A percentile compares a stretch with the other conserved stretches of the same genome.
phyloP scores from a whole-genome alignment of 1,140 invertebrate species.

The Drosophila arizonae region DNA sequence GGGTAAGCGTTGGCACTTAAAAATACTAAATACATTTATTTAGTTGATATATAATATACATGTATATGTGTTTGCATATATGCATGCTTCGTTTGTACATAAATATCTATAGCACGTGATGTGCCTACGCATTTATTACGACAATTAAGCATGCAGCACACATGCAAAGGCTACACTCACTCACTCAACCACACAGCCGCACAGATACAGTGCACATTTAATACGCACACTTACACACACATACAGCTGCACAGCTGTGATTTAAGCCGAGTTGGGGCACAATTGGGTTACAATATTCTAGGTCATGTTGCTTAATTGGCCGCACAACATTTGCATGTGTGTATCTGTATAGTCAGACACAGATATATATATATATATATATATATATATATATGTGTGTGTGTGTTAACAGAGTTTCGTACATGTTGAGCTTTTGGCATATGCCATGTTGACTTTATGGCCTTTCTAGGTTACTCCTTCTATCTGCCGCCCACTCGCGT shows the following conservation, averaged over 20 bases:
- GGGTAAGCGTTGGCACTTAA: no score
- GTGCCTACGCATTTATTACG: constrained; percentile 66
- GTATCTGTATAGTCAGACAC: background rate
- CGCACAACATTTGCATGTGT: constrained; percentile 27
- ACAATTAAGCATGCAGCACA: constrained; percentile 67
- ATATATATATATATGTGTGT: constrained; percentile 23
- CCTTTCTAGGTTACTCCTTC: background rate
- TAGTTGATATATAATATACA: background rate
- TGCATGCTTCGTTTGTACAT: constrained; percentile 1
- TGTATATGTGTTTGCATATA: constrained; percentile 1
- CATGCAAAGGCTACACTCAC: constrained; percentile 32
- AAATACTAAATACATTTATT: no score
- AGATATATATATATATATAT: constrained; percentile 14
- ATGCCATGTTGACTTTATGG: constrained; percentile 37
- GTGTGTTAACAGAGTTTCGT: constrained; percentile 23
- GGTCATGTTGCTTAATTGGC: constrained; percentile 70
- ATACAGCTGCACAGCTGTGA: constrained; percentile 10
- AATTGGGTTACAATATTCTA: constrained; percentile 72
- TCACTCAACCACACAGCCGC: background rate
- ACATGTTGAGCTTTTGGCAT: constrained; percentile 31
- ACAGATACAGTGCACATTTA: background rate
- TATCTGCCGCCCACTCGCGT: no score
- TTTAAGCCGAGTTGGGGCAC: constrained; percentile 23
- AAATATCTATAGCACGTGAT: constrained; percentile 54
- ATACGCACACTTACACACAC: background rate